Base-by-base conservation (phyloP, 2,888 invertebrate species). In the Gibbula magus region DNA sequence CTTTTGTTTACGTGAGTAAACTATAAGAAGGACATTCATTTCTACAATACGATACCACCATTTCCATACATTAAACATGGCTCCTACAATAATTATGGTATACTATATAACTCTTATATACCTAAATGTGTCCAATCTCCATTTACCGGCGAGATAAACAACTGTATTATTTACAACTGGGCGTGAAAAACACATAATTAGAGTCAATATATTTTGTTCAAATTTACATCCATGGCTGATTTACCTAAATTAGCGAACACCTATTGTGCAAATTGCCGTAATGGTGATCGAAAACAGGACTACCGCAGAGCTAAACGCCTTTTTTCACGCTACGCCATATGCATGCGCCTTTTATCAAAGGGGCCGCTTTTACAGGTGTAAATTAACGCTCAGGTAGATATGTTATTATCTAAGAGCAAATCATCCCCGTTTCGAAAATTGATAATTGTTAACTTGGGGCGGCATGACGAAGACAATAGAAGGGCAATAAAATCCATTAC, bases 241-340 rank as follows among this genome's bases (percentile, higher is more conserved):
- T 45, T 8, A 45, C 45, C 45, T 45, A 45, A 45, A 45, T 45
- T 45, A 45, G 45, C 45, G 45, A 13, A 4, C 45, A 45, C 45
- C 45, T 13, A 7, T 45, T 45, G 45, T 45, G 45, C 10, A 45
- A 45, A 45, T 45, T 45, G 45, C 45, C 61, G 29, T 29, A 25
- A 29, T 61, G 61, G 29, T 61, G 61, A 61, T 61, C 61, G 61
- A 61, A 61, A 61, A 61, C 61, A 25, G 61, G 61, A 61, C 61
- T 25, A 25, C 61, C 18, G 29, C 61, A 18, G 61, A 16, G 29
- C 18, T 61, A 61, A 61, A 25, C 61, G 29, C 25, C 29, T 18
- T 29, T 20, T 25, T 25, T 61, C 29, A 29, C 61, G 29, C 13
- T 29, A 25, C 25, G 18, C 61, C 25, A 29, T 61, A 61, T 61